A percentile compares a stretch with the other conserved stretches of the same genome.
Conservation (phyloP, 2,797 vertebrate genomes). For the Takifugu rubripes region DNA sequence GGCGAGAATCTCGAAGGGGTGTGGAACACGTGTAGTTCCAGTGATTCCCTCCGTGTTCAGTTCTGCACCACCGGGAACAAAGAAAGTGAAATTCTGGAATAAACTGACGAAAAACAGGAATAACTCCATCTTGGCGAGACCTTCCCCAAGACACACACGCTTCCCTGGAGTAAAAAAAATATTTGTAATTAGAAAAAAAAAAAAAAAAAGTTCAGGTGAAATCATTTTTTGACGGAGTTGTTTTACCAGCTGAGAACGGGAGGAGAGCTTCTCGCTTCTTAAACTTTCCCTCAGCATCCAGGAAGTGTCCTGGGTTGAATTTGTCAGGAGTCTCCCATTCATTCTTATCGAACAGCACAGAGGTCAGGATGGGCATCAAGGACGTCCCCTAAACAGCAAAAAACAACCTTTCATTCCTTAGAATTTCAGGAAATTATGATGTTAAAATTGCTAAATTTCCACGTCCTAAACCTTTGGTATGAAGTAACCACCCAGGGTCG, state of each 20-base stretch:
- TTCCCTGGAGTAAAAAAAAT: slow-evolving; percentile 69
- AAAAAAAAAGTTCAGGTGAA: not conserved
- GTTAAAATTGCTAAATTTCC: no score
- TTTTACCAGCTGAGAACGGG: slow-evolving; percentile 81
- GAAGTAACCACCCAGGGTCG: slow-evolving; percentile 64
- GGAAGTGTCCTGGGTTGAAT: slow-evolving; percentile 85
- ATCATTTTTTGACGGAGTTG: not conserved
- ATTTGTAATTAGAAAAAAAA: not conserved
- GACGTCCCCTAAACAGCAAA: slow-evolving; percentile 69
- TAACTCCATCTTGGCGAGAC: slow-evolving; percentile 76
- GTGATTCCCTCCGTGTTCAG: slow-evolving; percentile 55
- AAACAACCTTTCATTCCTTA: no score
- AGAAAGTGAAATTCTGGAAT: slow-evolving; percentile 82
- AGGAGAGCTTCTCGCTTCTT: slow-evolving; percentile 69
- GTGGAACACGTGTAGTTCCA: slow-evolving; percentile 68
- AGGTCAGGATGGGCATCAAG: slow-evolving; percentile 75
- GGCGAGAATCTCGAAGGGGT: slow-evolving; percentile 67
- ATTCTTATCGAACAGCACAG: slow-evolving; percentile 80
- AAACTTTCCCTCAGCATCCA: slow-evolving; percentile 79
- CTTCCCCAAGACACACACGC: slow-evolving; percentile 77
- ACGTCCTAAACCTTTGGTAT: slow-evolving; percentile 79
- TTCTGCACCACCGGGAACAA: slow-evolving; percentile 40
- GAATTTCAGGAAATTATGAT: no score
- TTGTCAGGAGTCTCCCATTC: slow-evolving; percentile 82
- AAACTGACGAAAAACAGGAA: slow-evolving; percentile 71